Base-by-base conservation (phyloP, 2,797 vertebrate genomes). In the Gephyroberyx darwinii region DNA sequence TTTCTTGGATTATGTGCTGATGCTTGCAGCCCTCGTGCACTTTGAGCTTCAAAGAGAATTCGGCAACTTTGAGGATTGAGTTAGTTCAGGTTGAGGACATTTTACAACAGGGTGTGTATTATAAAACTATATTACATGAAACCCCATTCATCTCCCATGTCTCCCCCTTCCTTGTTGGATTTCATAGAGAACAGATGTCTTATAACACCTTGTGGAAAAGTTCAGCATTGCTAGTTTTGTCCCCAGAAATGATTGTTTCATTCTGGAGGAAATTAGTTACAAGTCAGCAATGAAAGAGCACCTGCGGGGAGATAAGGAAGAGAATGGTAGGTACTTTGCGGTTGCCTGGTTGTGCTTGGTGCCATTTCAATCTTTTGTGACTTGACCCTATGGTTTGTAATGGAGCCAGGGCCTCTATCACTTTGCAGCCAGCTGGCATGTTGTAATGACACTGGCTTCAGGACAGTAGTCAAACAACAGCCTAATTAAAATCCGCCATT, bases 391-490 rank as follows among this genome's bases (percentile, higher is more conserved):
- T 17, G 50, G n/a, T 72, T 69, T 64, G 37, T 14, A 58, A 69
- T 7, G 6, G 45, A 66, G 17, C 33, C 19, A 45, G 2, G 1
- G 37, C 17, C 51, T 66, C 74, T 77, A 85, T 85, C 48, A 68
- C 65, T 58, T 57, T 22, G 12, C 35, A 59, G 69, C 73, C 84
- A 85, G 85, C 64, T 89, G 86, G 61, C 65, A 68, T 55, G 47
- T 55, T 72, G 50, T 70, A 76, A 71, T 76, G 56, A 73, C 50
- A 56, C 10, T 43, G 69, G 52, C 65, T 75, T 74, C 51, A 72
- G 63, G 9, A 62, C 56, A 58, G 62, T 76, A 77, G 80, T 78
- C 88, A 90, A 89, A 90, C 82, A 90, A 52, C 20, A 51, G 31
- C 10, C 58, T 89, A 71, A 90, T 90, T 90, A 89, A 88, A 77